A percentile compares a stretch with the other conserved stretches of the same genome.
These are phyloP conservation scores for Drosophila imparisetae DNA, from an alignment of 2,888 invertebrate genomes.

Conservation along the genomic window DNA sequence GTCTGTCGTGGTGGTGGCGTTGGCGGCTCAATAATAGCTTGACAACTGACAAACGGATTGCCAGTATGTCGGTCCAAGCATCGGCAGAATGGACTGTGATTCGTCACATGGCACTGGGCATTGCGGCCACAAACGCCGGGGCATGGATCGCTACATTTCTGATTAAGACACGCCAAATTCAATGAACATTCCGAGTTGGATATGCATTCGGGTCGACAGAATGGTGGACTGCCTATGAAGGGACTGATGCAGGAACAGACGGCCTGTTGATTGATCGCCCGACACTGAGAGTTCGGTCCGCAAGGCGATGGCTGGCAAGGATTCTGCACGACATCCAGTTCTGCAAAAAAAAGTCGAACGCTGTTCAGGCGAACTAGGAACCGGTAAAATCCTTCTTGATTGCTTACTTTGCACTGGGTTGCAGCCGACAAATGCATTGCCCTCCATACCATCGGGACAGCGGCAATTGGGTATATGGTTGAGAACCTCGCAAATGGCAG, in stretches of 20 bases:
- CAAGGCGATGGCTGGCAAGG: slow-evolving; percentile 90
- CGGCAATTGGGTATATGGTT: slow-evolving; percentile 90
- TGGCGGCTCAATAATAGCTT: slow-evolving; percentile 77
- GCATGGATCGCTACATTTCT: slow-evolving; percentile 90
- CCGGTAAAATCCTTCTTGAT: neutral
- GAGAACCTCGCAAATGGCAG: slow-evolving; percentile 89
- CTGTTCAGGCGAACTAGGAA: neutral
- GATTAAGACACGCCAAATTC: slow-evolving; percentile 89
- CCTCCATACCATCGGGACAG: slow-evolving; percentile 87
- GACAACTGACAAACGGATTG: slow-evolving; percentile 88
- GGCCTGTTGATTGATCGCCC: slow-evolving; percentile 89
- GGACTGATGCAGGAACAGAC: slow-evolving; percentile 89
- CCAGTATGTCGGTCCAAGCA: slow-evolving; percentile 88
- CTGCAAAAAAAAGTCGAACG: slow-evolving; percentile 59
- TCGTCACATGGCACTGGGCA: slow-evolving; percentile 91
- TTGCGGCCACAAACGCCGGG: slow-evolving; percentile 89
- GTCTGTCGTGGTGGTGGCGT: slow-evolving; percentile 87
- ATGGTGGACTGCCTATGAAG: slow-evolving; percentile 88
- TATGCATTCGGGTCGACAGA: slow-evolving; percentile 90
- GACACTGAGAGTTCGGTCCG: slow-evolving; percentile 92
- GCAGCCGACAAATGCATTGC: slow-evolving; percentile 89
- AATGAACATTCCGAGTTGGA: slow-evolving; percentile 90
- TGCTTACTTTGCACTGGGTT: slow-evolving; percentile 86
- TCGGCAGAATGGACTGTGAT: slow-evolving; percentile 90
- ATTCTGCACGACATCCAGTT: slow-evolving; percentile 66